Base-by-base conservation (phyloP, 2,113 vertebrate species). In the Cephalopterus ornatus region DNA sequence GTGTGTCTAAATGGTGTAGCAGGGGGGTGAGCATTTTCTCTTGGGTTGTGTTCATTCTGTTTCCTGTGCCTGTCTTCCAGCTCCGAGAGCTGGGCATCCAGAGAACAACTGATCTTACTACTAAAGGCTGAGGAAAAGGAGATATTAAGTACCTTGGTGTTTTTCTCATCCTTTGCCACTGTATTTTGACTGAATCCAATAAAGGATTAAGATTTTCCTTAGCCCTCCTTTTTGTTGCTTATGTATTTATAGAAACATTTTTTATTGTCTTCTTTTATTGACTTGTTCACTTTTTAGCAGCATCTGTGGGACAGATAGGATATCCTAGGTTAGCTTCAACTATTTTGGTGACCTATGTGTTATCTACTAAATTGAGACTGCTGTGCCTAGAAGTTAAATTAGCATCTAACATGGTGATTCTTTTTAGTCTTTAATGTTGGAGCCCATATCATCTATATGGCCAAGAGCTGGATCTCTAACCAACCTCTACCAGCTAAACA, bases 51-150 rank as follows among this genome's bases (percentile, higher is more conserved):
- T 56, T 63, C 20, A 8, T 61, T 55, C 27, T 73, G 8, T 28
- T 66, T 9, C 27, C 19, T 14, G 12, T 67, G 11, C 5, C 23
- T 61, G 27, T 44, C 8, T 84, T 79, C 28, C 4, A 12, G 14
- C 32, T 67, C 35, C 27, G 14, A 47, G 23, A 12, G 6, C 26
- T 52, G 24, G 6, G 3, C 16, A 70, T 37, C 4, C 0, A 1
- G 15, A 73, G 30, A 91, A 68, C 10, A 74, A 74, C 5, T 49
- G 11, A 6, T 42, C 27, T 20, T 78, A 12, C 15, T 26, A 16
- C 22, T 30, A 67, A 74, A 44, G 23, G 27, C 47, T 66, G 41
- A 44, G 17, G 20, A 23, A 68, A 84, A 62, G 8, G 32, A 35
- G 14, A 8, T 6, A n/a, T 67, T 78, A 53, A 11, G 11, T 19